These are phyloP conservation scores for Hirtodrosophila duncani DNA, from an alignment of 2,888 invertebrate genomes.

Conservation along the genomic window DNA sequence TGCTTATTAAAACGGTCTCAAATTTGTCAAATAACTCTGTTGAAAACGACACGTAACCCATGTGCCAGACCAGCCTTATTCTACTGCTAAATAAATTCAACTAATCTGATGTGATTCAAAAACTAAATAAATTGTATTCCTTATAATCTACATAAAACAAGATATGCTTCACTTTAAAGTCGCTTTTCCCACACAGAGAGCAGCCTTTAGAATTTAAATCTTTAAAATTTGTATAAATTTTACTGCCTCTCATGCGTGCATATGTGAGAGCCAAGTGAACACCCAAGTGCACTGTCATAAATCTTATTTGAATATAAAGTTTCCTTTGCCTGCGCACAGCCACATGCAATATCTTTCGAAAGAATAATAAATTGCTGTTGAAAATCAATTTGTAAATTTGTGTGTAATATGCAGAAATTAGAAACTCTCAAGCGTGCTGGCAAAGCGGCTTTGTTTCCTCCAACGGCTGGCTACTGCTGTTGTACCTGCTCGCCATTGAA, in stretches of 20 bases:
- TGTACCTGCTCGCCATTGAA: slow-evolving; percentile 18
- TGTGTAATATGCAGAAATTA: slow-evolving; percentile 23
- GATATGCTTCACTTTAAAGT: slow-evolving; percentile 1
- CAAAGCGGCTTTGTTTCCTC: slow-evolving; percentile 12
- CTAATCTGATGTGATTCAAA: no score
- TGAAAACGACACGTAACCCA: no score
- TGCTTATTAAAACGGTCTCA: no score
- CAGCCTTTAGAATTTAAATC: slow-evolving; percentile 14
- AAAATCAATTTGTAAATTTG: slow-evolving; percentile 56
- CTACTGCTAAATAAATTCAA: no score
- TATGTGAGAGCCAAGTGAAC: not conserved
- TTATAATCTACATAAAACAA: no score
- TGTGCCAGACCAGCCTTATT: no score
- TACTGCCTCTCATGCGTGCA: no score
- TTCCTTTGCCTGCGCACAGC: not conserved
- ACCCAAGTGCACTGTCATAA: slow-evolving; percentile 36
- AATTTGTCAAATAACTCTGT: no score
- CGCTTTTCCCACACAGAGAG: no score
- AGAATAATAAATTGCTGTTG: slow-evolving; percentile 45
- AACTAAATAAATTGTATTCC: no score
- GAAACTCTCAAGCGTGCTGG: not conserved
- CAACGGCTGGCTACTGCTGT: not conserved
- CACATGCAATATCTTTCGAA: slow-evolving; percentile 32
- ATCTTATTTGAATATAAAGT: slow-evolving; percentile 41
- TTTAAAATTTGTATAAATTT: no score